Percentiles rank a stretch among this genome's conserved stretches.
phyloP scores from a whole-genome alignment of 2,888 invertebrate species.

The Rugalucina vietnamica region DNA sequence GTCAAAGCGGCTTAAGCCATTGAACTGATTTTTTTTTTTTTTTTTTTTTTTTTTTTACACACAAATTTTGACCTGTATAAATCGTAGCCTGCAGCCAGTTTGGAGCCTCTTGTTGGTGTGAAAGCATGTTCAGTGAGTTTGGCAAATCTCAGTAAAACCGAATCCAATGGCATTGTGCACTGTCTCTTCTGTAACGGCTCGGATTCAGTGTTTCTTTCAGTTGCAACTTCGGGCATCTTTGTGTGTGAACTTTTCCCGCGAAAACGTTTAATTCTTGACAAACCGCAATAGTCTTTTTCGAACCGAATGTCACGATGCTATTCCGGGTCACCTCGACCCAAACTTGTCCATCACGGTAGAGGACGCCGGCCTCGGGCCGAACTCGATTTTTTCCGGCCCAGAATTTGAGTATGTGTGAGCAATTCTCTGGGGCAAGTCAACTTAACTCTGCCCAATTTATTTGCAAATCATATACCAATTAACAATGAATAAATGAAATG shows the following conservation, averaged over 20 bases:
- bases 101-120: conserved; percentile 93
- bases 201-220: neutral
- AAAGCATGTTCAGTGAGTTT: conserved; percentile 93
- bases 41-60: neutral
- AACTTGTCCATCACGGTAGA: too few relatives aligned
- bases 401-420: too few relatives aligned
- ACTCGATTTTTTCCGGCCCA: too few relatives aligned
- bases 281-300: too few relatives aligned
- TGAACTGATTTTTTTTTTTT: neutral
- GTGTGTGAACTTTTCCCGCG: neutral
- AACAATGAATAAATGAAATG: too few relatives aligned
- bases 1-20: neutral
- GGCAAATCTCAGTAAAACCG: conserved; percentile 86
- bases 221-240: conserved; percentile 27
- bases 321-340: too few relatives aligned
- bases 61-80: conserved; percentile 88
- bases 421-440: too few relatives aligned
- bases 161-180: conserved; percentile 69
- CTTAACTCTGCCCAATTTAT: too few relatives aligned
- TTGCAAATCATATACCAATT: too few relatives aligned
- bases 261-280: too few relatives aligned
- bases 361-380: too few relatives aligned
- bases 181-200: conserved; percentile 57
- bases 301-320: too few relatives aligned
- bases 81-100: conserved; percentile 95